These are phyloP conservation scores for Drosophila aff. DNA, from an alignment of 1,140 invertebrate species.

Conservation along the genomic window DNA sequence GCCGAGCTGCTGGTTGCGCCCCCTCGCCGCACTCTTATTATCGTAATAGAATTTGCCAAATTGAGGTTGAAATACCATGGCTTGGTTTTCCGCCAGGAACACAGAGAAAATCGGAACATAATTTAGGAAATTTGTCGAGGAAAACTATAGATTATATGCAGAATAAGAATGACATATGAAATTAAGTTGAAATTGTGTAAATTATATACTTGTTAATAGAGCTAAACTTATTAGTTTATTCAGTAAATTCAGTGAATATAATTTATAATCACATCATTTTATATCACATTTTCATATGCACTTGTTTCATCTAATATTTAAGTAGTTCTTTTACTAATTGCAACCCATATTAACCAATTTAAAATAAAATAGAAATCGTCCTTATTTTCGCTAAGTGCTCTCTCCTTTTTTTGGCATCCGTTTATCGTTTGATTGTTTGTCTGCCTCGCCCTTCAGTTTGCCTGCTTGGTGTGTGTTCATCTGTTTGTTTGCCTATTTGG, in stretches of 20 bases:
- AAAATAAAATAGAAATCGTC: too few species aligned
- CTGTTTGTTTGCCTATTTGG: slow-evolving; percentile 76
- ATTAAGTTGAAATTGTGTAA: too few species aligned
- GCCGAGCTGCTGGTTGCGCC: slow-evolving; percentile 13
- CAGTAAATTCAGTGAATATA: background rate
- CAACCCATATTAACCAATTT: background rate
- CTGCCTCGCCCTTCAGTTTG: slow-evolving; percentile 56
- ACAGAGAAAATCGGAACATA: background rate
- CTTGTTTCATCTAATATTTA: background rate
- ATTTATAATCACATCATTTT: background rate
- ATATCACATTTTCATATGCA: background rate
- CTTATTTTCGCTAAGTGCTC: slow-evolving; percentile 12
- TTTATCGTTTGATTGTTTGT: slow-evolving; percentile 83
- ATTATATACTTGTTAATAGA: too few species aligned
- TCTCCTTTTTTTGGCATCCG: slow-evolving; percentile 67
- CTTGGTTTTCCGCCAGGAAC: slow-evolving; percentile 13
- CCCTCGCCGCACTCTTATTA: slow-evolving; percentile 62
- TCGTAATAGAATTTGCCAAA: slow-evolving; percentile 85
- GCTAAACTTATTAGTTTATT: too few species aligned
- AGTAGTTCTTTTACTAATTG: background rate
- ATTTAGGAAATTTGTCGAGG: background rate
- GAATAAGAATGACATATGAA: background rate
- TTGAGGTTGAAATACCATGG: slow-evolving; percentile 84
- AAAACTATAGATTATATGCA: background rate
- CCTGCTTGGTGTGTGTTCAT: slow-evolving; percentile 27